Evolutionary conservation across 2,888 invertebrate genomes (phyloP), one percentile per base, ranked within the genome.

Genomic region (Ectemnius lituratus): DNA sequence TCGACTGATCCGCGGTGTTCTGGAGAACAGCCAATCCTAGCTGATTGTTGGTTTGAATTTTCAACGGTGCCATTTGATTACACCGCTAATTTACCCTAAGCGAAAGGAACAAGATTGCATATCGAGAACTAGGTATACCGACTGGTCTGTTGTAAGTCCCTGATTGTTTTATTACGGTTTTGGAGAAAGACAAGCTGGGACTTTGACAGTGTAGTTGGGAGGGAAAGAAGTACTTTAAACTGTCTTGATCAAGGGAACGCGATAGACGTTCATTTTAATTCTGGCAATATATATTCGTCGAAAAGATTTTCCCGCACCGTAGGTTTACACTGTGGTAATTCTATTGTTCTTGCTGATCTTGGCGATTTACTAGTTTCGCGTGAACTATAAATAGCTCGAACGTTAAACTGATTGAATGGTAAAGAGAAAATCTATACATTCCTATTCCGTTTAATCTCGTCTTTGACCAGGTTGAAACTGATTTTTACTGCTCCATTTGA

Each of bases 1-100:
- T 37, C 68, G 69, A 67, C 78, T 62, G 67, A 27, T 70, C 58
- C 65, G 71, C 20, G 76, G 71, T 28, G 57, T 59, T 56, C 47
- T 28, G 49, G 37, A 28, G 14, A 56, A 49, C 20, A 47, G 52
- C 52, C 52, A 52, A 16, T 52, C 8, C 13, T 4, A 16, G n/a
- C 52, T 16, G 11, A 14, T 52, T 52, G 11, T 52, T 5, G 23
- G 23, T 16, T 16, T 4, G n/a, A 13, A 52, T 52, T 52, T 14
- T 14, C 1, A 52, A 52, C 52, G 4, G 52, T 1, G 5, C 37
- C 8, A 37, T 37, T 37, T 6, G 8, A 37, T 37, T 23, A 4
- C 37, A 4, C 6, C 37, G 6, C 37, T 37, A 8, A 37, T 37
- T 37, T 37, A 20, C 2, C 20, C 2, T 20, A 20, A 20, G 37